Evolutionary conservation across 1,140 invertebrate genomes (phyloP).

Genomic region (Drosophila takahashii): DNA sequence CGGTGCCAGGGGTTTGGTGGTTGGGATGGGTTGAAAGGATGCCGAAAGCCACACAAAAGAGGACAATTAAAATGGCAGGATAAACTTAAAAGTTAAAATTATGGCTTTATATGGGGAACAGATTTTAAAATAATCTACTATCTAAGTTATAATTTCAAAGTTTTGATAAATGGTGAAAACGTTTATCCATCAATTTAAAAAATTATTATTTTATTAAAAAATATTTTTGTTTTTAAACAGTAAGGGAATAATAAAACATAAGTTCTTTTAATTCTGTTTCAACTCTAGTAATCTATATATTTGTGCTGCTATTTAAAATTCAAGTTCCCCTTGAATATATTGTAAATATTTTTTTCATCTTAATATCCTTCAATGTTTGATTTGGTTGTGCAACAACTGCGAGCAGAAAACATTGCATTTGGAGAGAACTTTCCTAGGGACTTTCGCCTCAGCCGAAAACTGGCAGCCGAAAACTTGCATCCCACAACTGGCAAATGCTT

Average conservation of each 20-base stretch:
- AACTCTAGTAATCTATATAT: no score
- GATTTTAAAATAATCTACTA: neutral
- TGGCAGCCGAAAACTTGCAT: slow-evolving; percentile 29
- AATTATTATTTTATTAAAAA: no score
- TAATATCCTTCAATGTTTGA: no score
- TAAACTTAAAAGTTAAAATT: neutral
- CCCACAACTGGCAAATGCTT: slow-evolving; percentile 39
- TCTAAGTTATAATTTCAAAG: no score
- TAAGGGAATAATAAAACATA: no score
- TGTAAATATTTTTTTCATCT: neutral
- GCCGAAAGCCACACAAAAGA: slow-evolving; percentile 18
- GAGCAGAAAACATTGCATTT: slow-evolving; percentile 12
- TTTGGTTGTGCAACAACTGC: slow-evolving; percentile 1
- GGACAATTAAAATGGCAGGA: slow-evolving; percentile 15
- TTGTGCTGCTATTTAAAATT: no score
- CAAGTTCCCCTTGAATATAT: no score
- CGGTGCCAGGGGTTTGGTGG: slow-evolving; percentile 1
- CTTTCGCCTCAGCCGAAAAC: slow-evolving; percentile 25
- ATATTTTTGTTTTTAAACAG: no score
- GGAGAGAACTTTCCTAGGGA: slow-evolving; percentile 15
- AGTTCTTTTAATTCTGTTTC: no score
- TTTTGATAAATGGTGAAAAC: no score
- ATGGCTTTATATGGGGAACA: neutral
- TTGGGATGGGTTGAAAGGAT: slow-evolving; percentile 23
- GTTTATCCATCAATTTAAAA: no score